These are phyloP conservation scores for Typhlichthys subterraneus DNA, from an alignment of 2,797 vertebrate genomes.

Conservation along the genomic window DNA sequence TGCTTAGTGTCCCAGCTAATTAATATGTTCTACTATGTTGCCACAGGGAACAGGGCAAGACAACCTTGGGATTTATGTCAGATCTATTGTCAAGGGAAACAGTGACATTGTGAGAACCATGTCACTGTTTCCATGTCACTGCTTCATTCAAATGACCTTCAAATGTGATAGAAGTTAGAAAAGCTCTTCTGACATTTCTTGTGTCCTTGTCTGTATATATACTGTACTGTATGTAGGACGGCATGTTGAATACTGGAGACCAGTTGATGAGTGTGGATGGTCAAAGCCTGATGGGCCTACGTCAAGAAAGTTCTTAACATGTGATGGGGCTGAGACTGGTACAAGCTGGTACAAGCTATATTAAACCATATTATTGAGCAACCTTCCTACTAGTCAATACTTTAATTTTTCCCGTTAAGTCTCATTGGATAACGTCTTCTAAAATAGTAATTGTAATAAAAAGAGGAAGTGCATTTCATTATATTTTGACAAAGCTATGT, in stretches of 20 bases:
- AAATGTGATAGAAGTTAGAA: background rate
- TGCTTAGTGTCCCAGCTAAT: slow-evolving; percentile 6
- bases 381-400: too few relatives aligned
- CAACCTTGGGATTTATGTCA: slow-evolving; percentile 93
- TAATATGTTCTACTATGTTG: slow-evolving; percentile 6
- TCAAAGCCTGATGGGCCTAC: slow-evolving; percentile 86
- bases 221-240: slow-evolving; percentile 75
- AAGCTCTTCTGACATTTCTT: background rate
- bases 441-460: too few relatives aligned
- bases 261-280: slow-evolving; percentile 92
- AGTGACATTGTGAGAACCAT: slow-evolving; percentile 76
- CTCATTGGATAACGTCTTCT: background rate
- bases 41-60: slow-evolving; percentile 87
- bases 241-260: slow-evolving; percentile 87
- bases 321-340: too few relatives aligned
- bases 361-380: too few relatives aligned
- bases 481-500: background rate
- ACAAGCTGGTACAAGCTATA: too few relatives aligned
- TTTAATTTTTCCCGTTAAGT: too few relatives aligned
- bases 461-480: too few relatives aligned
- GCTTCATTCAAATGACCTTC: background rate
- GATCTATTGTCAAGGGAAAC: slow-evolving; percentile 87
- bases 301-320: slow-evolving; percentile 82
- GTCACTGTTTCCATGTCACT: background rate
- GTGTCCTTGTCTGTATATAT: slow-evolving; percentile 1